Percentiles rank a stretch among this genome's conserved stretches.
Evolutionary conservation across 2,888 invertebrate genomes (phyloP).

Genomic region (Sesia bembeciformis): DNA sequence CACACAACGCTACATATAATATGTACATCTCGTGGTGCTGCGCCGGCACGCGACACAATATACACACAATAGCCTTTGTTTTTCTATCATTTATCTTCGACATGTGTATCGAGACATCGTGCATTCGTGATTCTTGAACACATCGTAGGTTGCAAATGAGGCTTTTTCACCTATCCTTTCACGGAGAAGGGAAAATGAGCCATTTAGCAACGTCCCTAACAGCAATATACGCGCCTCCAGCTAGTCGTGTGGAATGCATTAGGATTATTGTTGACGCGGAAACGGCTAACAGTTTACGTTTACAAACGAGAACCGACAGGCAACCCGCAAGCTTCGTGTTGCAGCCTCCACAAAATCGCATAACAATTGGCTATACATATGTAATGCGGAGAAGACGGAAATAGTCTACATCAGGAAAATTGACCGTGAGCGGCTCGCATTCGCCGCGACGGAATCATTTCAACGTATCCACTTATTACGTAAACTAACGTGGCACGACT

Average conservation of each 20-base stretch:
- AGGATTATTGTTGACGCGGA: constrained; percentile 29
- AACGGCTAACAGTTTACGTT: constrained; percentile 28
- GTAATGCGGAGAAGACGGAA: constrained; percentile 13
- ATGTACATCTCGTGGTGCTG: constrained; percentile 38
- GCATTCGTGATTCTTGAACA: background rate
- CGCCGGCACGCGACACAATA: constrained; percentile 28
- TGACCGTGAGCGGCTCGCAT: constrained; percentile 19
- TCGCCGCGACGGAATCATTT: constrained; percentile 30
- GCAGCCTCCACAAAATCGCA: constrained; percentile 3
- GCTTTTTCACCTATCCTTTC: constrained; percentile 22
- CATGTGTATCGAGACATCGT: constrained; percentile 6
- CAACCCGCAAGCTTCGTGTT: constrained; percentile 16
- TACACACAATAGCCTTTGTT: constrained; percentile 37
- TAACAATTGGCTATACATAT: constrained; percentile 5
- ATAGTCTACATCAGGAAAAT: constrained; percentile 29
- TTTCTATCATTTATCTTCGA: constrained; percentile 23
- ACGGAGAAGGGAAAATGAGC: constrained; percentile 23
- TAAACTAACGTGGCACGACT: constrained; percentile 58
- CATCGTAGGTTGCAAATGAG: constrained; percentile 13
- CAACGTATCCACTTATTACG: constrained; percentile 55
- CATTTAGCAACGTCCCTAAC: constrained; percentile 28
- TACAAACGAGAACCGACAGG: constrained; percentile 23
- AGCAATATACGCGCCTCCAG: constrained; percentile 25
- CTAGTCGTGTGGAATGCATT: constrained; percentile 40
- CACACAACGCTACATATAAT: background rate